Base-by-base conservation (phyloP, 1,140 invertebrate genomes). In the Ylistrum balloti region DNA sequence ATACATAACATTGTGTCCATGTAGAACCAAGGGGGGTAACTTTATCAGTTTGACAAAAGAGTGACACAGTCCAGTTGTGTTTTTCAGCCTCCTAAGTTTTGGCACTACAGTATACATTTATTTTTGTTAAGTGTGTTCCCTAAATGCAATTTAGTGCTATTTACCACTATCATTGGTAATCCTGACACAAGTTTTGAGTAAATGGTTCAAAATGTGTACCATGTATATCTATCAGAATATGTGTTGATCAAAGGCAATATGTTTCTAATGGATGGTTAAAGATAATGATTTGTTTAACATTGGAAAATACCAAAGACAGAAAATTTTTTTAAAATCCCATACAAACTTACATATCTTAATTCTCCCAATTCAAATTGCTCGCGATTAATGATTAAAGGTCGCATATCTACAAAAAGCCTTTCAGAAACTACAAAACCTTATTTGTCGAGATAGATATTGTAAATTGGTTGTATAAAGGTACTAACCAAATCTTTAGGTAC, bases 11-110 rank as follows among this genome's bases (percentile, higher is more conserved):
- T 74, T 74, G 56, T 74, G 56, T 74, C 56, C 56, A 28, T n/a
- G 22, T 74, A 74, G 56, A 74, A 74, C 56, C 56, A 74, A 74
- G 56, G 56, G 56, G 56, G 56, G 56, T 28, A 28, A 74, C 22
- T 74, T 74, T 17, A 45, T 45, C 56, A 74, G 56, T 74, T 28
- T 28, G 56, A 74, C 56, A 74, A 17, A n/a, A 74, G 56, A 74
- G 56, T 74, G 56, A 74, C 56, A 74, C 56, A 74, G 56, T 74
- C 56, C 22, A 74, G 56, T 74, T 74, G 56, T 74, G 56, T 28
- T 74, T 38, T 74, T 74, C 56, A 74, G 17, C 15, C 56, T 28
- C 56, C 56, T 74, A 5, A 74, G 22, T 74, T 74, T 74, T 74
- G 56, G 56, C 56, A 45, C 41, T 45, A 45, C 41, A 45, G 9